Evolutionary conservation across 2,888 invertebrate species (phyloP), one percentile per base, ranked within the genome.

Genomic region (Meloe dianella): DNA sequence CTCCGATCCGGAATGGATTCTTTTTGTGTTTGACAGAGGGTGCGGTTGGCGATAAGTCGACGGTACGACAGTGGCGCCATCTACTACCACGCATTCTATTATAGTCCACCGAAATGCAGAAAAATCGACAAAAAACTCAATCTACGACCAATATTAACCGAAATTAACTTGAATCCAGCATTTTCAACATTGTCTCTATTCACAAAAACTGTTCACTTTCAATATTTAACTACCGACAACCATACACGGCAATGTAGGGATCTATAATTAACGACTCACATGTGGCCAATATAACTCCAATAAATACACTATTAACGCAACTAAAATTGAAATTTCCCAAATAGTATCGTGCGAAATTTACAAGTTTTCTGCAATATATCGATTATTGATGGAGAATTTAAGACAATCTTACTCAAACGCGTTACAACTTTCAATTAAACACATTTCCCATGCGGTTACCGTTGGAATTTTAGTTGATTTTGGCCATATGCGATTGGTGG

Each of bases 1-100:
- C 67, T 69, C 62, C 56, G 64, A 67, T 66, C 65, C 65, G 56
- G 71, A 71, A 75, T 68, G 73, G 71, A 73, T 76, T 79, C 76
- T 78, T 77, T 78, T 77, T 74, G 76, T 73, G 76, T 77, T 77
- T 79, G 78, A 77, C 78, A 79, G 79, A 80, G 81, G 82, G 82
- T 81, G 81, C 81, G 82, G 81, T 79, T 81, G 74, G 74, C 75
- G 73, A 65, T 63, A 63, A 64, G 58, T 61, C 17, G 59, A 57
- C 41, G 29, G 14, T 10, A 32, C 14, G 7, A 57, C 27, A 20
- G 9, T 63, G 24, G 64, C 66, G 69, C 38, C 66, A 64, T 64
- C 69, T 69, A 56, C 17, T 29, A 59, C 12, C 51, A 17, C 22
- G 57, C 54, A 30, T 30, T 56, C 20, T 47, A 14, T 58, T 20